phyloP scores from a whole-genome alignment of 2,113 vertebrate species.

The Casuarius casuarius region DNA sequence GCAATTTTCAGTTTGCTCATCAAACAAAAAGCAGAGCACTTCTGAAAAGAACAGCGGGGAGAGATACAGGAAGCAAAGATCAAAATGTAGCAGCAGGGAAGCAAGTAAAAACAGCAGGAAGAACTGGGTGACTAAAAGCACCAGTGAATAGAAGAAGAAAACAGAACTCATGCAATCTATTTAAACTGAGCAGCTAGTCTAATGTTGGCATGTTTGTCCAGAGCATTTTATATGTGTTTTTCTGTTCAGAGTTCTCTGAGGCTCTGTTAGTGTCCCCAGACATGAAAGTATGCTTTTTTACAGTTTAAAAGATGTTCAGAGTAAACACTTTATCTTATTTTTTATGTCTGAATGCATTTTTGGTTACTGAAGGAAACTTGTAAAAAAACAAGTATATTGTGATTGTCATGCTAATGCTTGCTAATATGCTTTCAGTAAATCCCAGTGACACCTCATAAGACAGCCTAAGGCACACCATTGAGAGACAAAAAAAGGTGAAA shows the following conservation, averaged over 20 bases:
- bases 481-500: background rate
- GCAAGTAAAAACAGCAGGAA: background rate
- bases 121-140: background rate
- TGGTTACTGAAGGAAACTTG: background rate
- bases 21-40: slow-evolving; percentile 11
- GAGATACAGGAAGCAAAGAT: slow-evolving; percentile 6
- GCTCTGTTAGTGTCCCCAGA: background rate
- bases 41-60: background rate
- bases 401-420: background rate
- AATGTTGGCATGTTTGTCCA: background rate
- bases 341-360: background rate
- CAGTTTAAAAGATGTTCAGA: background rate
- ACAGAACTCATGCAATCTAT: background rate
- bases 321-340: background rate
- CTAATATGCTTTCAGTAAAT: background rate
- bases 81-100: slow-evolving; percentile 27
- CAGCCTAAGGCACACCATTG: background rate
- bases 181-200: background rate
- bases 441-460: background rate
- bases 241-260: background rate
- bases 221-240: background rate
- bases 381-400: accelerated
- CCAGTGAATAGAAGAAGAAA: background rate
- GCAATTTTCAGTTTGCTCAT: slow-evolving; percentile 2
- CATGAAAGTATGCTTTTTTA: background rate